Base-by-base conservation (phyloP, 2,888 invertebrate species). In the Heliconius ismenius region DNA sequence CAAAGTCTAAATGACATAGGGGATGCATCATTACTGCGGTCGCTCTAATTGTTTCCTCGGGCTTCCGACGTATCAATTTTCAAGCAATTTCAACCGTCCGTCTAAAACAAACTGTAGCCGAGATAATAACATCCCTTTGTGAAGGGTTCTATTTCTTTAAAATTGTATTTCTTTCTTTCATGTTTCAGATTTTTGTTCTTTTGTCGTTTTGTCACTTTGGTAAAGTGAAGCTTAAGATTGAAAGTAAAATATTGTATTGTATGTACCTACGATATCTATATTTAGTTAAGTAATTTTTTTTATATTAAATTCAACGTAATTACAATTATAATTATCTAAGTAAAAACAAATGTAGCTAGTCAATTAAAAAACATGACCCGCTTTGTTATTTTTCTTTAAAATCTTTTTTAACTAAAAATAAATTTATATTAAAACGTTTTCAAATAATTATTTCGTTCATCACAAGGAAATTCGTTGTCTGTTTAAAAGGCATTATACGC, bases 1-100 rank as follows among this genome's bases (percentile, higher is more conserved):
- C 28, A 28, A 65, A 58, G 36, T 64, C 58, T 76, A 70, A 79
- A 82, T 74, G 58, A 76, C 62, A 72, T 69, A 74, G 65, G 70
- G 64, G 69, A 67, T 79, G 81, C 85, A 83, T 88, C 88, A 88
- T 90, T 89, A 89, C 83, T 62, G 81, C 81, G 79, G 78, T 81
- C 84, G 79, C 74, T 88, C 88, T 91, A 91, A 91, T 91, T 91
- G 91, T 90, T 91, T 88, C 88, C 89, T 81, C 80, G 80, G 81
- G 82, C 81, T 81, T 79, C 84, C 70, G 72, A 86, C 87, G 87
- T 89, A 91, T 90, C 91, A 91, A 91, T 91, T 91, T 91, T 87
- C 89, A 86, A 89, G 88, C 87, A 88, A 90, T 90, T 88, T 88
- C 81, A 72, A 65, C 60, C 67, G 65, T 65, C 77, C 74, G 72